A percentile compares a stretch with the other conserved stretches of the same genome.
These are phyloP conservation scores for Dendrolimus pini DNA, from an alignment of 2,888 invertebrate genomes.

Conservation along the genomic window DNA sequence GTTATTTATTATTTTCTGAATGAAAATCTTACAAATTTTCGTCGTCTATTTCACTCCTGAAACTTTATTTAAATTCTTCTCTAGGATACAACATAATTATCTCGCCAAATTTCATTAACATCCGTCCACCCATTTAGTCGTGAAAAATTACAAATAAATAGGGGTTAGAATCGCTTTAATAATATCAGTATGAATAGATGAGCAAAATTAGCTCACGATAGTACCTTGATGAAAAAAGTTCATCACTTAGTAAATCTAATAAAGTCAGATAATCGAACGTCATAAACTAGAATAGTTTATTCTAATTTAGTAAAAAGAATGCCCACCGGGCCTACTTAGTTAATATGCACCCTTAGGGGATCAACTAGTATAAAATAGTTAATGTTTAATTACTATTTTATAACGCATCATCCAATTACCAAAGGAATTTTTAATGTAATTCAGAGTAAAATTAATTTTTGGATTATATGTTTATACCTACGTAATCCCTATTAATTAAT, in stretches of 20 bases:
- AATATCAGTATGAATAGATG: too few relatives aligned
- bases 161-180: too few relatives aligned
- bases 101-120: too few relatives aligned
- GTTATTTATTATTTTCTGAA: too few relatives aligned
- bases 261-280: conserved; percentile 21
- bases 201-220: not conserved
- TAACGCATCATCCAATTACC: conserved; percentile 19
- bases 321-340: conserved; percentile 54
- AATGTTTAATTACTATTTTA: conserved; percentile 76
- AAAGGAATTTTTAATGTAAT: too few relatives aligned
- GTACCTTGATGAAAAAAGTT: conserved; percentile 9
- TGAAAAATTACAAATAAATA: too few relatives aligned
- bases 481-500: too few relatives aligned
- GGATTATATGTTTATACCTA: conserved; percentile 3
- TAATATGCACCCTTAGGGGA: conserved; percentile 69
- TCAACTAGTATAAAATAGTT: conserved; percentile 64
- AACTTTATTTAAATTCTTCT: too few relatives aligned
- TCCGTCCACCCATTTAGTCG: too few relatives aligned
- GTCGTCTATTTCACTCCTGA: too few relatives aligned
- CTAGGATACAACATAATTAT: too few relatives aligned
- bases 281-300: conserved; percentile 69
- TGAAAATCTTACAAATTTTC: too few relatives aligned
- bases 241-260: conserved; percentile 31
- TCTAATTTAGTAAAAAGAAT: conserved; percentile 62
- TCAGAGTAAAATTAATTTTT: not conserved